Base-by-base conservation (phyloP, 1,140 invertebrate genomes). In the Drosophila kurseongensis region DNA sequence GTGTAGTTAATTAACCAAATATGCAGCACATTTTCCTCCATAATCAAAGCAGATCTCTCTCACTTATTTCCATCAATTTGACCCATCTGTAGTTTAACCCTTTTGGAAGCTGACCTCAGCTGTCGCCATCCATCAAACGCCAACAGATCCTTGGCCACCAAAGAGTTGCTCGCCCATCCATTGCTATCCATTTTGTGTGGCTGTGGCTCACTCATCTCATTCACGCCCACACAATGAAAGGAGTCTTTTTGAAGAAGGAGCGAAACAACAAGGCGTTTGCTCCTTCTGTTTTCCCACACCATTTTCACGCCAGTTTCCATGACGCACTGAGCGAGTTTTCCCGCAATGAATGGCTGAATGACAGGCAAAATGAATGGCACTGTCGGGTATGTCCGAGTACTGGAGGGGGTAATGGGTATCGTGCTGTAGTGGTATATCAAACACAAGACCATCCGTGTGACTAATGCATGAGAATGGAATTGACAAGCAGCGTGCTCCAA, bases 291-390 rank as follows among this genome's bases (percentile, higher is more conserved):
- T 12, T 54, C 29, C 36, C 18, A 67, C 35, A 47, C 54, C 45
- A 58, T 59, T 58, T 52, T 48, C 42, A 66, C 40, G 36, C 52
- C 73, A 65, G 52, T 47, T 41, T 67, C 61, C 72, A 55, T 67
- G 73, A 48, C 73, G 74, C 55, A 55, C 36, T 32, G 55, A 38
- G 55, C 41, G 63, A 50, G 55, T 68, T 76, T 66, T 76, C n/a
- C 38, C 74, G 50, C 42, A 66, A 55, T 75, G 72, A 75, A 75
- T 67, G 54, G 62, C 48, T 50, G 75, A 73, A 61, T 61, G 60
- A 79, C 60, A 75, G 69, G 40, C 68, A 55, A 59, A 66, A 78
- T 75, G 74, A 75, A 75, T 83, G 68, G 48, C 62, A 71, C 65
- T 56, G 66, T 44, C 13, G 41, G 68, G 44, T 57, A 47, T 59